Base-by-base conservation (phyloP, 2,797 vertebrate species). In the Lagodon rhomboides region DNA sequence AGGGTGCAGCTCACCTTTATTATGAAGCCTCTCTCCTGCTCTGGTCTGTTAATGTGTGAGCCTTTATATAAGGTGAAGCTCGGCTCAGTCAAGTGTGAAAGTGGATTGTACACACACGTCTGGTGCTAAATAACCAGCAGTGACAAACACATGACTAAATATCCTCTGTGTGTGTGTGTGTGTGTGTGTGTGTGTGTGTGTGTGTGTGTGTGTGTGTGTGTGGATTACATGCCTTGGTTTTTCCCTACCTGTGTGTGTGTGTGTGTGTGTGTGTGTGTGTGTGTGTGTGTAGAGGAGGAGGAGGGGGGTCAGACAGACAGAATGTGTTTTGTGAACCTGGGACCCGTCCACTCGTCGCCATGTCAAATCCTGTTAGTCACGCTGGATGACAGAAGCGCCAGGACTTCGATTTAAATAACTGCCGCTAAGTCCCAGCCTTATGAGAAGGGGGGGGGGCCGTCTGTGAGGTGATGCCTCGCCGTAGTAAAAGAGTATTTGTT, bases 311-410 rank as follows among this genome's bases (percentile, higher is more conserved):
- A 86, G 79, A 77, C 82, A 78, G 83, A 84, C 66, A 85, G 68
- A 90, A 87, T 88, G 80, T 90, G 91, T 83, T 89, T 83, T 56
- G 74, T 89, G 81, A 89, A 88, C 90, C 78, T 85, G 77, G 73
- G 85, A 83, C 79, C 79, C 25, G 34, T 89, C 81, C 68, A 69
- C 72, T 79, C 73, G 56, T 88, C 85, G 76, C 83, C 79, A 38
- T 85, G 92, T 88, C 91, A 90, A 88, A 93, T 88, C 88, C 79
- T 75, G 84, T 93, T 92, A 87, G 88, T 85, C 87, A 91, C 5
- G 74, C 83, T 81, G 86, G 82, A 84, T 90, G 88, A 89, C 76
- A 83, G 85, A 74, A 16, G 78, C 80, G 77, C 50, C 77, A 60
- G 73, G 76, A 77, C 75, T 86, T 83, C 5, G 17, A 81, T 89